Conservation (phyloP, 1,140 invertebrate species). For the Bombus confusus region DNA sequence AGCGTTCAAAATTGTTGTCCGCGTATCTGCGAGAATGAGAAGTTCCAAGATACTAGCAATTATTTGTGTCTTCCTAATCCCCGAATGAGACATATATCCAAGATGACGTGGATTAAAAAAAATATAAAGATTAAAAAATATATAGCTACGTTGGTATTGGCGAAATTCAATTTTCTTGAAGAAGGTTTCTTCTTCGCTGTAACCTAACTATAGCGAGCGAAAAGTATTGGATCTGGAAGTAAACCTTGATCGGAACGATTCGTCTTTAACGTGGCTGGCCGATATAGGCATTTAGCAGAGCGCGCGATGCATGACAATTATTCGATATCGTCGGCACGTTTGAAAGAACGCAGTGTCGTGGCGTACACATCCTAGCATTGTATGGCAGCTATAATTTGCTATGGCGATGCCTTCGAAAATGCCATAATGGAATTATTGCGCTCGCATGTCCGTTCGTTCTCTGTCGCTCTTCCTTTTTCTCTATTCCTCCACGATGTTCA, state of each 20-base stretch:
- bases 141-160: neutral
- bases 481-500: constrained; percentile 3
- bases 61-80: no score
- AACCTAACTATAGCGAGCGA: no score
- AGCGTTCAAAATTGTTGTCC: no score
- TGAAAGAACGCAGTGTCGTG: constrained; percentile 35
- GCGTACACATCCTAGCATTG: constrained; percentile 40
- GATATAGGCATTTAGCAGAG: constrained; percentile 14
- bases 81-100: no score
- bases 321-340: neutral
- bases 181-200: no score
- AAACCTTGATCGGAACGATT: neutral
- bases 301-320: constrained; percentile 33
- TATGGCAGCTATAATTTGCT: constrained; percentile 55
- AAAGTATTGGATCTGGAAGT: neutral
- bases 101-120: no score
- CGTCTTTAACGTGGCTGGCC: neutral
- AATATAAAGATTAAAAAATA: no score
- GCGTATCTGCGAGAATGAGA: no score
- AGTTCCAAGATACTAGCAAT: no score
- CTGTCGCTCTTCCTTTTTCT: neutral
- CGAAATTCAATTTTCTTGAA: neutral
- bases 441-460: neutral
- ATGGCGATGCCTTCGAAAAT: constrained; percentile 45
- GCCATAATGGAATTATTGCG: constrained; percentile 54